Conservation (phyloP, 2,888 invertebrate genomes). For the Phortica magna region DNA sequence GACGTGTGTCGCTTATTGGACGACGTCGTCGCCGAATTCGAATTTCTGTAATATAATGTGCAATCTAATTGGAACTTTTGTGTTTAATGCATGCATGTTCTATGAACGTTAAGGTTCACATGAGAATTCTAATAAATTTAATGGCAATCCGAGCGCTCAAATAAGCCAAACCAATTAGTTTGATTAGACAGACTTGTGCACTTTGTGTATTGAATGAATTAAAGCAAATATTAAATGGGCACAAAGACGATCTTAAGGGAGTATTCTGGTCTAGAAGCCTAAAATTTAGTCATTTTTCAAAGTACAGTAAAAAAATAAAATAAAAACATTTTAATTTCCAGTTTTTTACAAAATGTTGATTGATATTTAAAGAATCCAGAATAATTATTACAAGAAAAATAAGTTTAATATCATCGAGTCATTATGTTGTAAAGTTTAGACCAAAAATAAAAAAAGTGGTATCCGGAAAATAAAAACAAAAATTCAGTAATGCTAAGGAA, state of each 20-base stretch:
- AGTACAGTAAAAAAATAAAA: too few relatives aligned
- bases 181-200: background rate
- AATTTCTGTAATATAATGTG: background rate
- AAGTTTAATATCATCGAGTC: too few relatives aligned
- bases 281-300: too few relatives aligned
- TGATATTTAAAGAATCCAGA: too few relatives aligned
- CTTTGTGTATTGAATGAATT: background rate
- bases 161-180: constrained; percentile 5
- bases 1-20: constrained; percentile 28
- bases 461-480: too few relatives aligned
- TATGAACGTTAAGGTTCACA: background rate
- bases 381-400: too few relatives aligned
- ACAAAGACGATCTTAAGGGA: background rate
- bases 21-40: background rate
- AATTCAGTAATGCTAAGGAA: too few relatives aligned
- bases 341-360: too few relatives aligned
- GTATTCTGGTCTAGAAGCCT: too few relatives aligned
- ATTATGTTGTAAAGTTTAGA: too few relatives aligned
- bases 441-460: too few relatives aligned
- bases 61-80: constrained; percentile 25
- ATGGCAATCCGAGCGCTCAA: background rate
- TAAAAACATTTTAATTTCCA: too few relatives aligned
- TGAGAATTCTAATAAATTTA: constrained; percentile 14
- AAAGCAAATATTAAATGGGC: background rate
- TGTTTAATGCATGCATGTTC: background rate